Conservation (phyloP, 2,888 invertebrate genomes). For the Parnassius smintheus region DNA sequence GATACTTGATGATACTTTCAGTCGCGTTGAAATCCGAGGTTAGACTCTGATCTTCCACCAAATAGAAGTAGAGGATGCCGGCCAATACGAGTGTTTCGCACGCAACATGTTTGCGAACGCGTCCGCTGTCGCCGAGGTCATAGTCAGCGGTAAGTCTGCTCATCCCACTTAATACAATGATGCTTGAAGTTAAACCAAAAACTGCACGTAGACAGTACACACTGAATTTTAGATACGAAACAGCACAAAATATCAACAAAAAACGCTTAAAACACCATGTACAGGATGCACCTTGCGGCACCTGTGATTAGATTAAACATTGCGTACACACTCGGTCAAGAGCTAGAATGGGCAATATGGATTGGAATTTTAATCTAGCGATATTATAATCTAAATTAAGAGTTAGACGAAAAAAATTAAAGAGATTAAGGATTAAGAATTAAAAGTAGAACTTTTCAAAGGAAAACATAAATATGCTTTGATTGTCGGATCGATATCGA, state of each 20-base stretch:
- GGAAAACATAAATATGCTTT: no score
- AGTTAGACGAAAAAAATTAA: no score
- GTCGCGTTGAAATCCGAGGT: conserved; percentile 83
- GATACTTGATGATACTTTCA: conserved; percentile 30
- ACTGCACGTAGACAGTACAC: conserved; percentile 10
- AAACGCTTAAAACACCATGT: conserved; percentile 16
- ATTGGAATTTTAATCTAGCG: background rate
- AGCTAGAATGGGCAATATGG: background rate
- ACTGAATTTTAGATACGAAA: conserved; percentile 6
- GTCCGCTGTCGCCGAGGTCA: conserved; percentile 90
- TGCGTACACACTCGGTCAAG: conserved; percentile 8
- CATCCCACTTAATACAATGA: background rate
- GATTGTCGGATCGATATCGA: no score
- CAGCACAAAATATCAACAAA: conserved; percentile 7
- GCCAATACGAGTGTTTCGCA: conserved; percentile 90
- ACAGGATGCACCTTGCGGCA: conserved; percentile 16
- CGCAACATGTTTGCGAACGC: conserved; percentile 86
- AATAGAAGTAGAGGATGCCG: conserved; percentile 89
- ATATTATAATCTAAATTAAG: no score
- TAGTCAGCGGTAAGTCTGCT: conserved; percentile 85
- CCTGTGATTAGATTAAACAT: conserved; percentile 14
- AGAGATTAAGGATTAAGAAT: no score
- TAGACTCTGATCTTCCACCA: conserved; percentile 85
- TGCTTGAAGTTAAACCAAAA: conserved; percentile 9
- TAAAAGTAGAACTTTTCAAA: no score